These are phyloP conservation scores for Peromyscus melanophrys DNA, from an alignment of 2,797 vertebrate species.

Conservation along the genomic window DNA sequence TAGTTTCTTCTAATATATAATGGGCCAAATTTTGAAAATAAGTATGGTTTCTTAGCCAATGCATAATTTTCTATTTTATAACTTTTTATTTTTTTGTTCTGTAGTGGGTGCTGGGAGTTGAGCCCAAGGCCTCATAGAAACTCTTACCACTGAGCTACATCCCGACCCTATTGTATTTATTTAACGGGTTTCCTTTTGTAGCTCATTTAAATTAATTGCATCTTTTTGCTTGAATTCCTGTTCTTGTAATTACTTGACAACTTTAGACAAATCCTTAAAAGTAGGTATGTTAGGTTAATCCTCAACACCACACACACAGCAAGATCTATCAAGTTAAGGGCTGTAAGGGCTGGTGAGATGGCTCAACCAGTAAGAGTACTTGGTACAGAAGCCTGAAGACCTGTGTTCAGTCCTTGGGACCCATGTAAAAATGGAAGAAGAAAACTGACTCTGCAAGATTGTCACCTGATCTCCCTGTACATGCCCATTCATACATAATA, in stretches of 20 bases:
- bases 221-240: slow-evolving; percentile 1
- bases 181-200: not conserved
- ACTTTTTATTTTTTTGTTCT: not conserved
- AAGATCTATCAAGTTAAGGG: not conserved
- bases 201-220: slow-evolving; percentile 5
- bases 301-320: not conserved
- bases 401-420: not conserved
- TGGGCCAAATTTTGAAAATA: slow-evolving; percentile 29
- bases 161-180: not conserved
- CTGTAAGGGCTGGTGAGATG: not conserved
- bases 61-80: slow-evolving; percentile 16
- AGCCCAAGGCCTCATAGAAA: not conserved
- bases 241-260: not conserved
- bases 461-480: not conserved
- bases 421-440: not conserved
- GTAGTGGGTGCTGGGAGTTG: not conserved
- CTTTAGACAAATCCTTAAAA: slow-evolving; percentile 8
- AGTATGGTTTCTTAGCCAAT: slow-evolving; percentile 8
- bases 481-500: not conserved
- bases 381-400: not conserved
- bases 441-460: not conserved
- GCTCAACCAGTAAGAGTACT: not conserved
- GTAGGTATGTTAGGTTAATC: not conserved
- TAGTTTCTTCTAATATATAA: not conserved
- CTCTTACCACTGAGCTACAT: not conserved